Evolutionary conservation across 2,113 vertebrate genomes (phyloP).

Genomic region (Galemys pyrenaicus): DNA sequence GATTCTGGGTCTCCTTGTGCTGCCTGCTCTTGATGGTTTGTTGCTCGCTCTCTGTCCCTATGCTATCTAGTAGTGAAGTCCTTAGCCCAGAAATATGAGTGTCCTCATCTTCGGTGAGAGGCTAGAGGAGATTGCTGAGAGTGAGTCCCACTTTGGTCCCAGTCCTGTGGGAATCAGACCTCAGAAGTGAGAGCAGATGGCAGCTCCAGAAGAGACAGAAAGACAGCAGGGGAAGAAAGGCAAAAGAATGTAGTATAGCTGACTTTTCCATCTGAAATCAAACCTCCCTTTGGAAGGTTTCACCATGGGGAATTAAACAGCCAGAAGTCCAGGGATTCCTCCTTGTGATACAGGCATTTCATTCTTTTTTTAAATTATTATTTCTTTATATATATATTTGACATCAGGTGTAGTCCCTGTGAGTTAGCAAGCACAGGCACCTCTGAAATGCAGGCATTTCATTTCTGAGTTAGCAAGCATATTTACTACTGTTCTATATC

Average conservation of each 20-base stretch:
- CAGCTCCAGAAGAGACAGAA: background rate
- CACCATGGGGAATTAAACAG: background rate
- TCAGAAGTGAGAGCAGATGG: background rate
- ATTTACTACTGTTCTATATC: too few species aligned
- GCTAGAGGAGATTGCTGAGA: background rate
- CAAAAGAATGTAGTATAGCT: background rate
- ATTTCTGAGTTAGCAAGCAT: background rate
- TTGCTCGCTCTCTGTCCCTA: background rate
- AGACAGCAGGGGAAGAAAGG: background rate
- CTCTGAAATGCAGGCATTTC: background rate
- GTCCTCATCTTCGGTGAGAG: background rate
- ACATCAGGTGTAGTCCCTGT: too few species aligned
- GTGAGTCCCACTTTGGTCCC: background rate
- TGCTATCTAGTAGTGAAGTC: background rate
- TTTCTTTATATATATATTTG: too few species aligned
- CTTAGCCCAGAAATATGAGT: background rate
- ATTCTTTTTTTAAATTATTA: too few species aligned
- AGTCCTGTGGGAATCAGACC: background rate
- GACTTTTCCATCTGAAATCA: too few species aligned
- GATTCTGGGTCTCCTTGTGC: background rate
- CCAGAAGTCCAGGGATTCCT: background rate
- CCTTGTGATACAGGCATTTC: background rate
- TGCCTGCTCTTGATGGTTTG: fast-evolving
- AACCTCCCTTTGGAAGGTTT: background rate
- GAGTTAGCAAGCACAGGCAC: too few species aligned